Conservation (phyloP, 2,888 invertebrate species). For the Prosapia bicincta region DNA sequence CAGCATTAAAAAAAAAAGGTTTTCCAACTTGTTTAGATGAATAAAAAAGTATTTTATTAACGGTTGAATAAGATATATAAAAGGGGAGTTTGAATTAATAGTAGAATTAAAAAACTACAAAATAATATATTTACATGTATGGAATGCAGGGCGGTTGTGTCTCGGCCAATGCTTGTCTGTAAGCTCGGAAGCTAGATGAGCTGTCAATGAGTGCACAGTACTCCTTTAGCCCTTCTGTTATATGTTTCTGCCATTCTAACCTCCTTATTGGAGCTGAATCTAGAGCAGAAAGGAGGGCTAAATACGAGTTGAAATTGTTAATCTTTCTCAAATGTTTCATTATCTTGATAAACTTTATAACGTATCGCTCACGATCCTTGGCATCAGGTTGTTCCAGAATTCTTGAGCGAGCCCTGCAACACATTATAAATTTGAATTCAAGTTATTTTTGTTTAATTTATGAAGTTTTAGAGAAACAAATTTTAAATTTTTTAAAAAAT, state of each 20-base stretch:
- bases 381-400: conserved; percentile 89
- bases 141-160: conserved; percentile 98
- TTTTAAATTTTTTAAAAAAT: no score
- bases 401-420: conserved; percentile 74
- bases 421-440: no score
- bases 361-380: conserved; percentile 93
- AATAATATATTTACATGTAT: conserved; percentile 79
- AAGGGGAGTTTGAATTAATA: no score
- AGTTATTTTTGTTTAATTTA: no score
- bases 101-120: conserved; percentile 3
- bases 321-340: conserved; percentile 97
- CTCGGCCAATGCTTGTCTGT: conserved; percentile 89
- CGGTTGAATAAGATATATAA: no score
- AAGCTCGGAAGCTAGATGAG: conserved; percentile 96
- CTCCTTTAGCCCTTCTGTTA: conserved; percentile 88
- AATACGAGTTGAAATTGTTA: conserved; percentile 98
- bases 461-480: no score
- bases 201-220: conserved; percentile 96
- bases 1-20: no score
- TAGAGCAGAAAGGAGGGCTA: conserved; percentile 92
- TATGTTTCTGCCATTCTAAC: conserved; percentile 90
- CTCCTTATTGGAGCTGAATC: conserved; percentile 93
- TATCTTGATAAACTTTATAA: conserved; percentile 94
- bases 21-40: background rate
- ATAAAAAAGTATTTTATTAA: no score